These are phyloP conservation scores for Hippoglossus hippoglossus DNA, from an alignment of 2,797 vertebrate species.

Conservation along the genomic window DNA sequence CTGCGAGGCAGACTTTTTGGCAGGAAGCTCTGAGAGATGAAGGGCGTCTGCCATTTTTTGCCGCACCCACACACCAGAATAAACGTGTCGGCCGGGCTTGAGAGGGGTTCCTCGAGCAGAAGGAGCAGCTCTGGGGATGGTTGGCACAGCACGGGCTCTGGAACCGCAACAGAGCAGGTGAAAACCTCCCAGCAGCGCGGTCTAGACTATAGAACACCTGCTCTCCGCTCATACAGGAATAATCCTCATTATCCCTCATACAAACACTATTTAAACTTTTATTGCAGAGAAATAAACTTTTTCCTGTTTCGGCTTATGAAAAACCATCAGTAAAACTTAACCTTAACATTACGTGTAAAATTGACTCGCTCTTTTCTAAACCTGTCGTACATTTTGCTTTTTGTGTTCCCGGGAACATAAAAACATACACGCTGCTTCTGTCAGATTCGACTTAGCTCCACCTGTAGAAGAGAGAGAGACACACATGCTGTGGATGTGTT, in stretches of 20 bases:
- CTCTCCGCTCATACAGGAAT: slow-evolving; percentile 42
- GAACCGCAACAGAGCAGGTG: slow-evolving; percentile 56
- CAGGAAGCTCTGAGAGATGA: slow-evolving; percentile 55
- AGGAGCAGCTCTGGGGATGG: slow-evolving; percentile 53
- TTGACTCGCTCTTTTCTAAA: too few relatives aligned
- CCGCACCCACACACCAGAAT: slow-evolving; percentile 53
- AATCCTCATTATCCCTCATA: slow-evolving; percentile 43
- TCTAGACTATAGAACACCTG: slow-evolving; percentile 50
- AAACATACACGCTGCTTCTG: slow-evolving; percentile 19
- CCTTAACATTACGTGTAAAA: too few relatives aligned
- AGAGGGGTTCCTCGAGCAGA: slow-evolving; percentile 66
- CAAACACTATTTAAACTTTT: slow-evolving; percentile 41
- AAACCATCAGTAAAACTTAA: not conserved
- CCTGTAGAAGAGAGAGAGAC: slow-evolving; percentile 29
- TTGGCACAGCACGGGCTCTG: slow-evolving; percentile 46
- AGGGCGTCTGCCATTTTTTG: slow-evolving; percentile 29
- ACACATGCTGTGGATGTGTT: slow-evolving; percentile 18
- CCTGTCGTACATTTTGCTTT: not conserved
- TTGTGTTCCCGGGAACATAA: not conserved
- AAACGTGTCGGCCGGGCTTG: slow-evolving; percentile 57
- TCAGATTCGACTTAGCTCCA: slow-evolving; percentile 6
- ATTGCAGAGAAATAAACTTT: slow-evolving; percentile 20
- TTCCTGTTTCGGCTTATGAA: slow-evolving; percentile 8
- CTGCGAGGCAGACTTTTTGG: slow-evolving; percentile 32
- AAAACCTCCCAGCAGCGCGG: slow-evolving; percentile 48